Conservation (phyloP, 2,888 invertebrate genomes). For the Parnassius smintheus region DNA sequence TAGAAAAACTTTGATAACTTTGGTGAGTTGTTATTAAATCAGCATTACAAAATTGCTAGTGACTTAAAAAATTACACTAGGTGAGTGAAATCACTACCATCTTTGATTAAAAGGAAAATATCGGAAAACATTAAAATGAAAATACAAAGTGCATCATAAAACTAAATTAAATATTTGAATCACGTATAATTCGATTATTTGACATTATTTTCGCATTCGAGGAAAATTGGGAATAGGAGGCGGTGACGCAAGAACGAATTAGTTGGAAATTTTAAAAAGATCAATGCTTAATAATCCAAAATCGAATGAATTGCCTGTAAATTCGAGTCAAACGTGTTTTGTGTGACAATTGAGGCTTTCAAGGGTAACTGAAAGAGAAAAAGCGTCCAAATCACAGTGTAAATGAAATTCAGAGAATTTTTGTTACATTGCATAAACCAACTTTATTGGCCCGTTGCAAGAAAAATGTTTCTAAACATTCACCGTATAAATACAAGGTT, state of each 20-base stretch:
- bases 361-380: constrained; percentile 40
- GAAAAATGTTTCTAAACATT: too few relatives aligned
- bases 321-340: constrained; percentile 68
- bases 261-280: constrained; percentile 1
- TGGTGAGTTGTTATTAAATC: too few relatives aligned
- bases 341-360: constrained; percentile 45
- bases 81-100: too few relatives aligned
- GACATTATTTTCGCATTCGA: neutral
- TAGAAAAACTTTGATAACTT: too few relatives aligned
- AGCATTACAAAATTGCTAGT: too few relatives aligned
- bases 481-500: too few relatives aligned
- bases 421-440: too few relatives aligned
- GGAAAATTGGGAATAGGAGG: neutral
- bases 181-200: neutral
- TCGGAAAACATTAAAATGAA: neutral
- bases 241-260: constrained; percentile 1
- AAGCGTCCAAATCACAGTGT: constrained; percentile 32
- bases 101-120: neutral
- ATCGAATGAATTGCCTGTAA: constrained; percentile 77
- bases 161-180: neutral
- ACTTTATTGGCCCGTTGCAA: too few relatives aligned
- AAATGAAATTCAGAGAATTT: neutral
- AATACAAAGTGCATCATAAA: neutral
- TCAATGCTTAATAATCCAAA: constrained; percentile 73
- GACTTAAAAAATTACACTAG: too few relatives aligned